Evolutionary conservation across 1,140 invertebrate species (phyloP).

Genomic region (Pararge aegeria): DNA sequence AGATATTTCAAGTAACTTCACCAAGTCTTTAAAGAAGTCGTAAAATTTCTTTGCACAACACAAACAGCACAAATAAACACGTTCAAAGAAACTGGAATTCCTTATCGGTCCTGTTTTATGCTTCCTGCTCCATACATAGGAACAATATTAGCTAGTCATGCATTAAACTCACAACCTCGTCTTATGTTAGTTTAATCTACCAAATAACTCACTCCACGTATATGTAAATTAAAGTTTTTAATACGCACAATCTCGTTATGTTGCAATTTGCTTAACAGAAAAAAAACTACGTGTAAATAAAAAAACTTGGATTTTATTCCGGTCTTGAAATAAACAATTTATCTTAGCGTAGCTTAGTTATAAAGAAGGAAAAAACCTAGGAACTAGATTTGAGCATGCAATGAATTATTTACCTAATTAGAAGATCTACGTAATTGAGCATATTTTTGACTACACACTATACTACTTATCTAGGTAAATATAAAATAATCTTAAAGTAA

Average conservation of each 20-base stretch:
- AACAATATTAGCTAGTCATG: not conserved
- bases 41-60: slow-evolving; percentile 4
- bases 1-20: not conserved
- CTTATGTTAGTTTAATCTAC: too few relatives aligned
- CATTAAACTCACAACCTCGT: not conserved
- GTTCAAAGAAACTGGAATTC: slow-evolving; percentile 1
- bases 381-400: slow-evolving; percentile 4
- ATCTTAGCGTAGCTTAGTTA: not conserved
- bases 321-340: not conserved
- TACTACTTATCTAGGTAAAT: not conserved
- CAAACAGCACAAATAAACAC: not conserved
- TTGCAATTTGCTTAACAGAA: not conserved
- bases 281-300: not conserved
- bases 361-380: not conserved
- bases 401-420: not conserved
- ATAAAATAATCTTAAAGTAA: too few relatives aligned
- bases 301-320: not conserved
- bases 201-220: too few relatives aligned
- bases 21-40: not conserved
- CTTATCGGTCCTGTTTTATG: slow-evolving; percentile 7
- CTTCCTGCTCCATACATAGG: slow-evolving; percentile 3
- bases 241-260: not conserved
- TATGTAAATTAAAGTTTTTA: not conserved
- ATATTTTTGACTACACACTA: slow-evolving; percentile 2
- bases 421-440: not conserved